A percentile compares a stretch with the other conserved stretches of the same genome.
These are phyloP conservation scores for Actinia tenebrosa DNA, from an alignment of 64 coral and sea anemone genomes.

Conservation along the genomic window DNA sequence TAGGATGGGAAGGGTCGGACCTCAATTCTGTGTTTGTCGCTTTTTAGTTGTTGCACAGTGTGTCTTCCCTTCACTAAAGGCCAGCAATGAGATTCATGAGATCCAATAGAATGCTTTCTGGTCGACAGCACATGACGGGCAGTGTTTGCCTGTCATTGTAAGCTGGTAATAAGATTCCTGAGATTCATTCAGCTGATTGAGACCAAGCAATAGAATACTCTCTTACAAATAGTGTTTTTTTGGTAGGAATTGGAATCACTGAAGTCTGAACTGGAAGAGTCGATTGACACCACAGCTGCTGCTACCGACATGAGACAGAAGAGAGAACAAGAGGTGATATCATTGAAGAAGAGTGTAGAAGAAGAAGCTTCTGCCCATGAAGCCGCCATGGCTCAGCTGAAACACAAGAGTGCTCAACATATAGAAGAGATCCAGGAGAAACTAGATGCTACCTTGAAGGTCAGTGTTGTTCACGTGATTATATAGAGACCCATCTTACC, in stretches of 20 bases:
- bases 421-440: slow-evolving; percentile 80
- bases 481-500: neutral
- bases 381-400: slow-evolving; percentile 78
- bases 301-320: slow-evolving; percentile 67
- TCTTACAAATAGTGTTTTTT: neutral
- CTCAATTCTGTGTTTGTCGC: too few species aligned
- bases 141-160: too few species aligned
- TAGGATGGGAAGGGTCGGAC: neutral
- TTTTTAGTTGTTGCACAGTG: too few species aligned
- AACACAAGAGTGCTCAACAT: slow-evolving; percentile 83
- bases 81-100: too few species aligned
- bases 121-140: too few species aligned
- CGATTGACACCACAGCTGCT: slow-evolving; percentile 87
- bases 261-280: slow-evolving; percentile 92
- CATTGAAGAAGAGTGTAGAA: slow-evolving; percentile 91
- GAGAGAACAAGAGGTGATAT: slow-evolving; percentile 75
- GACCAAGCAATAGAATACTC: neutral
- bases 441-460: slow-evolving; percentile 91
- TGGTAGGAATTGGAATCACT: slow-evolving; percentile 85
- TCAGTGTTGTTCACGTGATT: slow-evolving; percentile 20
- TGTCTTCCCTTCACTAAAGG: too few species aligned
- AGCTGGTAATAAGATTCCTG: too few species aligned
- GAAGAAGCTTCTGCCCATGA: slow-evolving; percentile 77
- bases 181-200: too few species aligned
- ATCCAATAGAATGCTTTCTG: too few species aligned